These are phyloP conservation scores for Paraplagusia blochii DNA, from an alignment of 2,113 vertebrate genomes.

Conservation along the genomic window DNA sequence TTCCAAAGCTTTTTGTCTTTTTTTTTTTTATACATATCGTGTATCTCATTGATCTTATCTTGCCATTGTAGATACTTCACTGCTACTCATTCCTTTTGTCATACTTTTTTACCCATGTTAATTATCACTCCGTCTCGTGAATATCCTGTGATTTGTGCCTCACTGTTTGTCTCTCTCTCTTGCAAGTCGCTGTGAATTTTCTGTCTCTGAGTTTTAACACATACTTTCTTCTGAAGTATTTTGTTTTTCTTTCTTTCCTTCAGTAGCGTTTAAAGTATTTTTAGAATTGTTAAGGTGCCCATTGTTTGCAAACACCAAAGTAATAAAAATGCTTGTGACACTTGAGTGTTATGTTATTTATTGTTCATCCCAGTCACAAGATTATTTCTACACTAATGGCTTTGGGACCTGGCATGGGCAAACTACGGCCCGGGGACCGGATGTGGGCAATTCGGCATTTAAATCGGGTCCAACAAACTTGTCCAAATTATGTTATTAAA, in stretches of 20 bases:
- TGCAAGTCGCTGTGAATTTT: conserved; percentile 49
- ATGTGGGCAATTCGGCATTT: too few species aligned
- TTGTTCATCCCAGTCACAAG: conserved; percentile 8
- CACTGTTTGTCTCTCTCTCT: conserved; percentile 32
- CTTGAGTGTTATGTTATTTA: conserved; percentile 28
- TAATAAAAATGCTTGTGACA: conserved; percentile 73
- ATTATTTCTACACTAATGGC: conserved; percentile 1
- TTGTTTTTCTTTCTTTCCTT: conserved; percentile 27
- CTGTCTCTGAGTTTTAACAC: conserved; percentile 44
- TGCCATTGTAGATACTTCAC: background rate
- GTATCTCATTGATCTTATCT: conserved; percentile 17
- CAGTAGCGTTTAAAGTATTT: conserved; percentile 19
- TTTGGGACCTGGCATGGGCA: background rate
- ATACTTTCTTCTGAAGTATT: conserved; percentile 31
- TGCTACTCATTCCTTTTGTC: background rate
- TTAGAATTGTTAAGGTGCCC: conserved; percentile 48
- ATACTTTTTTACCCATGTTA: background rate
- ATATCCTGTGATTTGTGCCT: conserved; percentile 57
- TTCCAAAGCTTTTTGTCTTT: conserved; percentile 2
- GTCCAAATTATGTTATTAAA: too few species aligned
- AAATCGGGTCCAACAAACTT: too few species aligned
- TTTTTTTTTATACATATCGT: conserved; percentile 10
- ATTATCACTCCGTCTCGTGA: conserved; percentile 17
- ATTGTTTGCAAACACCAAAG: conserved; percentile 73
- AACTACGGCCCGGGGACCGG: background rate